Base-by-base conservation (phyloP, 2,113 vertebrate genomes). In the Cottus gobio region DNA sequence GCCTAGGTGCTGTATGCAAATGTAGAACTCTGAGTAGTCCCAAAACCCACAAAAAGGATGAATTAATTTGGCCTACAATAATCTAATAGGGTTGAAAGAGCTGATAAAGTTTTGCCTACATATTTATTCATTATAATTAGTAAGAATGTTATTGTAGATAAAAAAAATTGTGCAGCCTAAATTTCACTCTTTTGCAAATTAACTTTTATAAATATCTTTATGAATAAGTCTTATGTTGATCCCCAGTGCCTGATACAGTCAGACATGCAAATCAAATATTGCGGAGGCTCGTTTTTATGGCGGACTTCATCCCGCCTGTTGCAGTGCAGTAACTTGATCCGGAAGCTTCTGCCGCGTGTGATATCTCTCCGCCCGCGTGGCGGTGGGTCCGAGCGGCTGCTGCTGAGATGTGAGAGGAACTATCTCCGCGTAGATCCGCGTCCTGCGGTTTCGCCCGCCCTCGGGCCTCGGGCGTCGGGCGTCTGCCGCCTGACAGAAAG, bases 401-500 rank as follows among this genome's bases (percentile, higher is more conserved):
- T 46, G 84, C 79, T 76, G 83, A 62, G 78, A 76, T 62, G 30
- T 63, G 61, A 85, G 69, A 71, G 83, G 75, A 90, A 80, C 81
- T 58, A 79, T 64, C 39, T 80, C 75, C 48, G 20, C 60, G 70
- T 57, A 77, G 76, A 88, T 86, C 84, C 63, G 57, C 57, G 77
- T 80, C 74, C 74, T 65, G 89, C 31, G 83, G 87, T 85, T 87
- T 86, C 30, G 52, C 71, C 67, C 77, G 37, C 15, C 39, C 62
- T 3, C 42, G 4, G 52, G 66, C 77, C 78, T 44, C 72, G 24
- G 71, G 65, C 76, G 72, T 44, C 72, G 24, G 71, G 65, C 76
- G 72, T 79, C 77, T 78, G 68, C 69, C 20, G 66, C 42, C 42
- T 85, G 87, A 91, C 86, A 88, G 66, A 69, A 81, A 87, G 66